Evolutionary conservation across 2,113 vertebrate species (phyloP).

Genomic region (Siniperca chuatsi): DNA sequence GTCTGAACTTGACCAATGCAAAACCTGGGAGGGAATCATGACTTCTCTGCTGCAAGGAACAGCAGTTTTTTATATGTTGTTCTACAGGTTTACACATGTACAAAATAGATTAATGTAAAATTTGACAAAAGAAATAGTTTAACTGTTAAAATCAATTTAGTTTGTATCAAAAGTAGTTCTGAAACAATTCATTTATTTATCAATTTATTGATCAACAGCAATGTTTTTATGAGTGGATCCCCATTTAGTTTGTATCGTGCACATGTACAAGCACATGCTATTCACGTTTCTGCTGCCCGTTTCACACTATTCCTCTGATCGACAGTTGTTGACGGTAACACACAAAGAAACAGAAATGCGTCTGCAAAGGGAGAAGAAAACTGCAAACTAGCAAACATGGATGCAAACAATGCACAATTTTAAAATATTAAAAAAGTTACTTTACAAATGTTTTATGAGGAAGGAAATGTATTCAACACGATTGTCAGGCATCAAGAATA

Average conservation of each 20-base stretch:
- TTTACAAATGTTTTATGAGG: too few relatives aligned
- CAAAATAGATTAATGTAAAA: not conserved
- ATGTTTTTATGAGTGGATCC: not conserved
- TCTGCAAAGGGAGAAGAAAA: not conserved
- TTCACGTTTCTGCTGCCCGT: not conserved
- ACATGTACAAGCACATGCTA: not conserved
- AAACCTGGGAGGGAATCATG: not conserved
- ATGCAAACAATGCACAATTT: not conserved
- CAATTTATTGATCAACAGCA: not conserved
- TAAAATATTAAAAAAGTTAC: not conserved
- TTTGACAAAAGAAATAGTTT: not conserved
- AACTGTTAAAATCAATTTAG: not conserved
- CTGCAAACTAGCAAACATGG: not conserved
- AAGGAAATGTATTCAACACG: not conserved
- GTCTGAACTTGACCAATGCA: conserved; percentile 21
- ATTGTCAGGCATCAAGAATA: too few relatives aligned
- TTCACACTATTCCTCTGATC: not conserved
- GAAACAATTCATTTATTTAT: not conserved
- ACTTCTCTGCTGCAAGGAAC: not conserved
- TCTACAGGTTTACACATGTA: not conserved
- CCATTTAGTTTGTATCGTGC: too few relatives aligned
- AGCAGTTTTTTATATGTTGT: not conserved
- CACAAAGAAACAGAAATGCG: not conserved
- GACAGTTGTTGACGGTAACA: not conserved
- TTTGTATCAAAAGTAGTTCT: not conserved